Evolutionary conservation across 2,888 invertebrate species (phyloP).

Genomic region (Apamea anceps): DNA sequence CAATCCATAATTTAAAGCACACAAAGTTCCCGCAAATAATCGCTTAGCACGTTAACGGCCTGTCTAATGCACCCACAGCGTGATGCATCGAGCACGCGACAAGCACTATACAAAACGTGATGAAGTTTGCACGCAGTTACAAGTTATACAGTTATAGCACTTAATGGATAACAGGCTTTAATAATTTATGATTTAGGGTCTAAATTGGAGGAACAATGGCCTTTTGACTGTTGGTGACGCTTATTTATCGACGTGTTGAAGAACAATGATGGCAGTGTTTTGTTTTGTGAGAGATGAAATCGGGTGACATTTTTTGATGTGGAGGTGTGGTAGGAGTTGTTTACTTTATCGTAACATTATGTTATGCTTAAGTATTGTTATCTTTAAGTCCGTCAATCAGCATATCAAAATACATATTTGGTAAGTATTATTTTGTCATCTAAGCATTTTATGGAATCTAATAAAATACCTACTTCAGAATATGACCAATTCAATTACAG

Average conservation of each 20-base stretch:
- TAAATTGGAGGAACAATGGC: constrained; percentile 60
- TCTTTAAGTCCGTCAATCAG: neutral
- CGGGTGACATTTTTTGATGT: constrained; percentile 20
- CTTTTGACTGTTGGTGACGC: constrained; percentile 45
- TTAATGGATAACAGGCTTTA: constrained; percentile 53
- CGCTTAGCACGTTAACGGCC: constrained; percentile 44
- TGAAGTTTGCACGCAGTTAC: constrained; percentile 59
- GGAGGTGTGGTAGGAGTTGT: neutral
- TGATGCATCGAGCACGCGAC: constrained; percentile 59
- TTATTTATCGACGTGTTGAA: constrained; percentile 49
- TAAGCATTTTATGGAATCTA: constrained; percentile 18
- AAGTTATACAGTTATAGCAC: too few relatives aligned
- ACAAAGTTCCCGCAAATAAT: constrained; percentile 34
- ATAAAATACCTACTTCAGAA: constrained; percentile 34
- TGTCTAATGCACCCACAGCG: constrained; percentile 52
- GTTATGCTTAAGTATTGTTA: constrained; percentile 3
- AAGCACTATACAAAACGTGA: constrained; percentile 43
- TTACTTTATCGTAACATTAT: neutral
- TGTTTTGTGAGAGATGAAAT: constrained; percentile 36
- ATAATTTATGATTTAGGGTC: constrained; percentile 52
- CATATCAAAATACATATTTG: neutral
- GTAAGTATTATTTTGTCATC: constrained; percentile 5
- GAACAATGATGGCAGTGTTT: constrained; percentile 19
- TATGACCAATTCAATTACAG: constrained; percentile 54
- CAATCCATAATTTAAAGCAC: constrained; percentile 29